Base-by-base conservation (phyloP, 2,113 vertebrate genomes). In the Scomber japonicus region DNA sequence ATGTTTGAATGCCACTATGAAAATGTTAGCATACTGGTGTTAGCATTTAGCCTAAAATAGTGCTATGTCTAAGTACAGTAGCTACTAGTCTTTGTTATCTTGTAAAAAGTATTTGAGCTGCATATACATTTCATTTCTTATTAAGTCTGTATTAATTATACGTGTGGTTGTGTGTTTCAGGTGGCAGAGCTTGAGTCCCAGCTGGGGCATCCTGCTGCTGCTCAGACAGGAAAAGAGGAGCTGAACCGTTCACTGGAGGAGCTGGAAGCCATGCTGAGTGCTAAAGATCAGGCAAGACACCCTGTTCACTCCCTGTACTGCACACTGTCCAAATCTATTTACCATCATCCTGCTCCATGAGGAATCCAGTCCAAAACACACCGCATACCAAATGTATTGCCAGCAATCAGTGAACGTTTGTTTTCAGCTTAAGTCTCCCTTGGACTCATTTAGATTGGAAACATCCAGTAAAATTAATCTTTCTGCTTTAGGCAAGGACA, bases 161-260 rank as follows among this genome's bases (percentile, higher is more conserved):
- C 31, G 13, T 56, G 16, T 15, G 14, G 46, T 66, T 50, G 14
- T 86, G 75, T 82, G 56, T 80, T 81, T 1, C 77, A 99, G 98
- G 97, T 99, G 72, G 93, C 96, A 0, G 97, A 99, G 65, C 93
- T 99, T 83, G 97, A 98, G 89, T 89, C 95, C 0, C 97, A 97
- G 90, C 94, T 94, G 0, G 83, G 91, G 0, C 82, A 80, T 0
- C 94, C 96, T 44, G 85, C 91, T 48, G 77, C 93, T 14, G 73
- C 76, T 0, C 96, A 94, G 13, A 87, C 83, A 13, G 92, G 76
- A 67, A 95, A 91, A 75, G 96, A 97, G 27, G 96, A 95, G 35
- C 88, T 96, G 13, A 92, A 87, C 68, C 96, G 93, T 3, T 94
- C 92, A 0, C 61, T 97, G 88, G 97, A 96, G 82, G 96, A 98